Conservation (phyloP, 2,888 invertebrate species). For the Mactromeris polynyma region DNA sequence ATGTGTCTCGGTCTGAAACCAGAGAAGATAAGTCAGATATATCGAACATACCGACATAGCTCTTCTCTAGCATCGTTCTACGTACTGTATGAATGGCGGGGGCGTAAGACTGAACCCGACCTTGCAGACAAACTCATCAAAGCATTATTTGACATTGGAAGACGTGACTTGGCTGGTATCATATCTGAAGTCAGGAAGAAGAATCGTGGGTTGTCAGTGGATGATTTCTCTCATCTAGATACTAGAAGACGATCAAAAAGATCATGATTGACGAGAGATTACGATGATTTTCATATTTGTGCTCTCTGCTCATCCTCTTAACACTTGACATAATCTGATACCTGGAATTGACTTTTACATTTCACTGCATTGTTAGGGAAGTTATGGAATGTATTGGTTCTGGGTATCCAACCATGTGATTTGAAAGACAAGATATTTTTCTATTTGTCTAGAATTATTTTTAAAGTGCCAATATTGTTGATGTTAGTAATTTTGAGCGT, state of each 20-base stretch:
- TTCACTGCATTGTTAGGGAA: too few relatives aligned
- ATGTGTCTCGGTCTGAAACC: conserved; percentile 61
- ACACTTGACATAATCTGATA: too few relatives aligned
- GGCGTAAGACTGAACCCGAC: conserved; percentile 61
- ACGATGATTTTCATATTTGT: too few relatives aligned
- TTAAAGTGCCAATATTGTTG: too few relatives aligned
- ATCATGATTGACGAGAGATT: not conserved
- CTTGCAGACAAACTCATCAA: conserved; percentile 60
- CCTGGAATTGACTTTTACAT: too few relatives aligned
- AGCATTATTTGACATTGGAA: conserved; percentile 52
- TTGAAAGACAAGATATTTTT: too few relatives aligned
- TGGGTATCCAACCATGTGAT: too few relatives aligned
- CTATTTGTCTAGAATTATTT: too few relatives aligned
- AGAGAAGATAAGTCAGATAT: conserved; percentile 65
- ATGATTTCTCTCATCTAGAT: conserved; percentile 52
- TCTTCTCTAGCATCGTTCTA: conserved; percentile 64
- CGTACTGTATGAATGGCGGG: conserved; percentile 69
- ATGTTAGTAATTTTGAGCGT: too few relatives aligned
- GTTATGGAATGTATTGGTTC: too few relatives aligned
- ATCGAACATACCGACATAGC: conserved; percentile 65
- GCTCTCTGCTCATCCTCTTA: too few relatives aligned
- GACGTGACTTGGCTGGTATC: conserved; percentile 56
- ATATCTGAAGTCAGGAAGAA: conserved; percentile 56
- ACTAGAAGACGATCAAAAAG: conserved; percentile 8
- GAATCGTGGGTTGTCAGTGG: conserved; percentile 50